phyloP scores from a whole-genome alignment of 2,113 vertebrate species.

The Pelecanoides urinatrix region DNA sequence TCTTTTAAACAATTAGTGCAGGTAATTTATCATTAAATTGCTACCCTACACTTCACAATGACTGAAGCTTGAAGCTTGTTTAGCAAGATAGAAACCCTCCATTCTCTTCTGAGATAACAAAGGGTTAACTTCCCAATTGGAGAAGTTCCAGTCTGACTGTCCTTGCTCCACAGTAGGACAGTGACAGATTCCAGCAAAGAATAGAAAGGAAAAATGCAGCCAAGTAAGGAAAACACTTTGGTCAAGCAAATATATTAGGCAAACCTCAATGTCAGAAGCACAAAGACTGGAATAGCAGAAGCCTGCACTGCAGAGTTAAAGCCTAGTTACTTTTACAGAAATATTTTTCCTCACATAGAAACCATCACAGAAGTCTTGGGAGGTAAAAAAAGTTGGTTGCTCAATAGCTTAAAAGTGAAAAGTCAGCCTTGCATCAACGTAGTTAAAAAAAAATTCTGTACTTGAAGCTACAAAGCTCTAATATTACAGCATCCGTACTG shows the following conservation, averaged over 20 bases:
- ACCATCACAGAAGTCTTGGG: neutral
- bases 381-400: neutral
- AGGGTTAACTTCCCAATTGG: slow-evolving; percentile 5
- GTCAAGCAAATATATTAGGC: neutral
- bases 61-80: neutral
- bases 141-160: neutral
- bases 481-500: neutral
- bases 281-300: neutral
- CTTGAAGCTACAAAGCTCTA: neutral
- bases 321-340: neutral
- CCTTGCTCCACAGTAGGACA: slow-evolving; percentile 28
- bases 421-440: neutral
- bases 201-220: neutral
- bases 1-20: neutral
- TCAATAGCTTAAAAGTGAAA: neutral
- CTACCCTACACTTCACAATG: neutral
- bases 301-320: neutral
- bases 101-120: neutral
- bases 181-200: neutral
- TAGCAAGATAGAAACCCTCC: neutral
- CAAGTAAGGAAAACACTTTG: slow-evolving; percentile 30
- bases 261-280: slow-evolving; percentile 8
- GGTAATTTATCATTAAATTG: neutral
- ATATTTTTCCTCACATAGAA: neutral
- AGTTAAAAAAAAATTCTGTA: neutral